Evolutionary conservation across 2,113 vertebrate genomes (phyloP).

Genomic region (Colinus virginianus): DNA sequence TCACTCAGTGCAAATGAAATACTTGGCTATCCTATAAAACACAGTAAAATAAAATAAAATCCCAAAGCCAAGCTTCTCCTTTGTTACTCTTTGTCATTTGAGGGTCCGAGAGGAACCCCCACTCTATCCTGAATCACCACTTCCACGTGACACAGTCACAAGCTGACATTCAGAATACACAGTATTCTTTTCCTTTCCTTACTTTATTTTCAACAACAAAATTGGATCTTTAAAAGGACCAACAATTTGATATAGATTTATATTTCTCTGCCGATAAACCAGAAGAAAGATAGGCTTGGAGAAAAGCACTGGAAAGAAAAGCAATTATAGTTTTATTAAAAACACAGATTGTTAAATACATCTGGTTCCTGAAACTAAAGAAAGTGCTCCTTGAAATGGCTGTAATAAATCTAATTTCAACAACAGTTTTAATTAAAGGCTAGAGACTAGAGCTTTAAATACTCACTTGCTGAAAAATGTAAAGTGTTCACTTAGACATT

Average conservation of each 20-base stretch:
- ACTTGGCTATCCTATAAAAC: neutral
- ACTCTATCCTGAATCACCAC: neutral
- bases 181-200: slow-evolving; percentile 1
- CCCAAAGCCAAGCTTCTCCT: neutral
- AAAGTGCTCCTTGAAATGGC: slow-evolving; percentile 68
- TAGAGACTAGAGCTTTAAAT: slow-evolving; percentile 49
- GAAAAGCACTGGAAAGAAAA: slow-evolving; percentile 40
- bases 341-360: slow-evolving; percentile 71
- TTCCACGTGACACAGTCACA: slow-evolving; percentile 3
- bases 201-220: slow-evolving; percentile 14
- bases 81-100: neutral
- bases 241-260: neutral
- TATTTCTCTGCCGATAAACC: slow-evolving; percentile 29
- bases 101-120: neutral
- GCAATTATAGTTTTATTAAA: slow-evolving; percentile 72
- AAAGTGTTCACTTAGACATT: neutral
- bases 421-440: slow-evolving; percentile 73
- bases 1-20: neutral
- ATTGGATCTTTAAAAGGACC: neutral
- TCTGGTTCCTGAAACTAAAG: slow-evolving; percentile 68
- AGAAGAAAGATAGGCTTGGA: slow-evolving; percentile 9
- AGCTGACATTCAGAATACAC: slow-evolving; percentile 9
- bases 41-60: neutral
- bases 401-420: slow-evolving; percentile 72
- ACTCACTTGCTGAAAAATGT: slow-evolving; percentile 36